These are phyloP conservation scores for Neoaliturus tenellus DNA, from an alignment of 2,888 invertebrate species.

Conservation along the genomic window DNA sequence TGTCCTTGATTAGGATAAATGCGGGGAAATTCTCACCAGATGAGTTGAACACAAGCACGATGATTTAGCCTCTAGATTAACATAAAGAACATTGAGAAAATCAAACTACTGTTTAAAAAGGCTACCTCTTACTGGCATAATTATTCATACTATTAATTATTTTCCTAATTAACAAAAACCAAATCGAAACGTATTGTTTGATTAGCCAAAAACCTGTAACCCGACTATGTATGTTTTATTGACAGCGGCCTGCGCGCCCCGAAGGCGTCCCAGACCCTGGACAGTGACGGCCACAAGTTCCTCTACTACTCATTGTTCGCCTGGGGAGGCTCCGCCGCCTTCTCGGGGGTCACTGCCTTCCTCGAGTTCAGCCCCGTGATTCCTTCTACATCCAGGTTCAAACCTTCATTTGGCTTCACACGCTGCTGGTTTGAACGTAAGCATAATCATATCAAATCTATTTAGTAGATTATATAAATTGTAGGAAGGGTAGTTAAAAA, in stretches of 20 bases:
- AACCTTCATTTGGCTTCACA: constrained; percentile 65
- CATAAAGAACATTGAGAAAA: too few relatives aligned
- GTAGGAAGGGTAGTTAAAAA: too few relatives aligned
- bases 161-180: too few relatives aligned
- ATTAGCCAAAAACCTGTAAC: too few relatives aligned
- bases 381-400: constrained; percentile 55
- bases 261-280: not conserved
- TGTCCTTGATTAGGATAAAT: not conserved
- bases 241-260: constrained; percentile 6
- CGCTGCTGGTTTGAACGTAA: constrained; percentile 68
- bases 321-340: constrained; percentile 65
- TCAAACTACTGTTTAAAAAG: too few relatives aligned
- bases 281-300: constrained; percentile 57
- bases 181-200: too few relatives aligned
- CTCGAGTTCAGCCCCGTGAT: constrained; percentile 63
- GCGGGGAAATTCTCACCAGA: not conserved
- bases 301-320: constrained; percentile 67
- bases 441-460: too few relatives aligned
- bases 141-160: too few relatives aligned
- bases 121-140: too few relatives aligned
- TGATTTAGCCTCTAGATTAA: too few relatives aligned
- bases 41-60: not conserved
- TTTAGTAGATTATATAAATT: too few relatives aligned
- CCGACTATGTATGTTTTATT: too few relatives aligned
- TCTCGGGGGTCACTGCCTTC: constrained; percentile 63